A percentile compares a stretch with the other conserved stretches of the same genome.
Conservation (phyloP, 2,113 vertebrate genomes). For the Vulpes lagopus region DNA sequence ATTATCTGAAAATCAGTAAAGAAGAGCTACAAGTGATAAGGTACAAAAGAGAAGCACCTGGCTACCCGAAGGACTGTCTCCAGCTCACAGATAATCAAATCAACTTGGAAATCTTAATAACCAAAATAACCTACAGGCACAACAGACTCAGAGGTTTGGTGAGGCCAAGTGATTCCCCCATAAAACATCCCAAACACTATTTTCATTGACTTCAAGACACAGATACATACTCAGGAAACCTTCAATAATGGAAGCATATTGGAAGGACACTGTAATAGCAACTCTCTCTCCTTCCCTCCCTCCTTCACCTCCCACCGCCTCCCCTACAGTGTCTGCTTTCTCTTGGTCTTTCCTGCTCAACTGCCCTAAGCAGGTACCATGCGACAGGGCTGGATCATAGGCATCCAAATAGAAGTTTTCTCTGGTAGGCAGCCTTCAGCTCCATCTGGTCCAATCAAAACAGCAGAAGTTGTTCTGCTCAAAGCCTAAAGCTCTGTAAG, state of each 20-base stretch:
- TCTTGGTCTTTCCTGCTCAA: neutral
- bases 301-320: too few relatives aligned
- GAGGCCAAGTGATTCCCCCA: neutral
- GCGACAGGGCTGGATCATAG: neutral
- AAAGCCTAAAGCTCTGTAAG: constrained; percentile 1
- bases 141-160: neutral
- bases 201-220: constrained; percentile 3
- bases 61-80: neutral
- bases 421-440: neutral
- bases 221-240: neutral
- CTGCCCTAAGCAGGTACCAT: neutral
- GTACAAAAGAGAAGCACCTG: neutral
- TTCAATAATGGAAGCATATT: neutral
- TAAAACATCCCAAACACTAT: neutral
- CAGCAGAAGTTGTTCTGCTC: constrained; percentile 33
- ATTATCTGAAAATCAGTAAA: constrained; percentile 18
- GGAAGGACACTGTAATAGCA: neutral
- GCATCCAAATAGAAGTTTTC: neutral
- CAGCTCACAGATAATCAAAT: constrained; percentile 41
- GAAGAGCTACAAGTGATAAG: neutral
- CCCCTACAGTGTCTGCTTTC: neutral
- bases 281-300: neutral
- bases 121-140: constrained; percentile 1
- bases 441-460: constrained; percentile 55
- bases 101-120: neutral